Conservation (phyloP, 2,113 vertebrate genomes). For the Anthoscopus minutus region DNA sequence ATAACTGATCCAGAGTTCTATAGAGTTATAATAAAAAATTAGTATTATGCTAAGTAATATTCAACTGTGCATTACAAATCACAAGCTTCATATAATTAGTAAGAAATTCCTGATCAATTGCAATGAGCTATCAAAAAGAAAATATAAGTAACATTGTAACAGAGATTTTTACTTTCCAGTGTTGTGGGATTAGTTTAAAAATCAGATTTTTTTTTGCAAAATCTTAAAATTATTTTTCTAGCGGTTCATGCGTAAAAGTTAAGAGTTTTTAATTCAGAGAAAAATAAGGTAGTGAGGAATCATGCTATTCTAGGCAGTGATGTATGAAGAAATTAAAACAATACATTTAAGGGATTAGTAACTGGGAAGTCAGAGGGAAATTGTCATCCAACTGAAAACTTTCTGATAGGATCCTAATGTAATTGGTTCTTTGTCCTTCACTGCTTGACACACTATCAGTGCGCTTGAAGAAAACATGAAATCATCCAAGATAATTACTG, state of each 20-base stretch:
- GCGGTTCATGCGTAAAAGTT: not conserved
- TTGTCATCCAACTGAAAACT: conserved; percentile 3
- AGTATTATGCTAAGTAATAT: not conserved
- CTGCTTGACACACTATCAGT: conserved; percentile 36
- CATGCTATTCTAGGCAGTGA: not conserved
- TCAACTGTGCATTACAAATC: not conserved
- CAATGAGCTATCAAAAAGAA: not conserved
- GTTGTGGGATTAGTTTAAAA: not conserved
- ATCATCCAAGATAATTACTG: conserved; percentile 11
- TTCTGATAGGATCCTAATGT: not conserved
- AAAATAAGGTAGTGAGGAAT: not conserved
- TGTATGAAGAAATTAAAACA: not conserved
- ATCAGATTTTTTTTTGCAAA: not conserved
- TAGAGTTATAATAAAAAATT: not conserved
- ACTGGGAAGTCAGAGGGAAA: not conserved
- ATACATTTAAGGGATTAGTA: conserved; percentile 5
- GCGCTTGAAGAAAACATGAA: conserved; percentile 40
- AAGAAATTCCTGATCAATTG: not conserved
- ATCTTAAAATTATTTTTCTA: not conserved
- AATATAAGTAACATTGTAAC: not conserved
- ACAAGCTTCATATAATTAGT: not conserved
- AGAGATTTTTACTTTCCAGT: not conserved
- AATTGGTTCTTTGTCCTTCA: conserved; percentile 43
- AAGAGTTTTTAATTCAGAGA: not conserved
- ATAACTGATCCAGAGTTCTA: not conserved